A percentile compares a stretch with the other conserved stretches of the same genome.
phyloP scores from a whole-genome alignment of 1,140 invertebrate genomes.

The Zaprionus tsacasi region DNA sequence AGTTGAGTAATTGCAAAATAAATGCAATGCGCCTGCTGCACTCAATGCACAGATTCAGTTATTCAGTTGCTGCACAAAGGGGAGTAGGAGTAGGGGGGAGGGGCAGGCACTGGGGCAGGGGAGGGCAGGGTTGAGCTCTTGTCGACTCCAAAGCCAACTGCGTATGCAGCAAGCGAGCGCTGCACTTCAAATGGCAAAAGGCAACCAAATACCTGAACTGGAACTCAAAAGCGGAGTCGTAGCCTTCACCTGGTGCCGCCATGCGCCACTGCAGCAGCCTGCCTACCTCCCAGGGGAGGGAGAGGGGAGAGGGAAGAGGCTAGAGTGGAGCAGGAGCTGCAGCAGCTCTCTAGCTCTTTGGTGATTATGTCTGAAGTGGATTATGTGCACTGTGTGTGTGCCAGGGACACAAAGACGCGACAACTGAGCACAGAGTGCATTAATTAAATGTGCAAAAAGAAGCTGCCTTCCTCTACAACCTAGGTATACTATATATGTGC shows the following conservation, averaged over 20 bases:
- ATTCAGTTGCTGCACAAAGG: constrained; percentile 16
- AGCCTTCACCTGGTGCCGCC: constrained; percentile 9
- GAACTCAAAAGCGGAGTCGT: constrained; percentile 1
- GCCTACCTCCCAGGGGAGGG: not conserved
- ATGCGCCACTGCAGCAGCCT: too few relatives aligned
- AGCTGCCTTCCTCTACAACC: not conserved
- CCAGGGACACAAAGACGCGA: constrained; percentile 26
- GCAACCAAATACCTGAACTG: constrained; percentile 58
- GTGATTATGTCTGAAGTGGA: constrained; percentile 71
- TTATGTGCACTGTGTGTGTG: constrained; percentile 8
- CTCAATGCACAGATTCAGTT: constrained; percentile 51
- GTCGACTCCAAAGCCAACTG: constrained; percentile 45
- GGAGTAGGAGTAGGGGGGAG: not conserved
- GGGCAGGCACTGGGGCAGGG: not conserved
- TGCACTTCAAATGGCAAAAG: constrained; percentile 68
- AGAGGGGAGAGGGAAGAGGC: too few relatives aligned
- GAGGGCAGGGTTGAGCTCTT: constrained; percentile 2
- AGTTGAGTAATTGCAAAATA: constrained; percentile 68
- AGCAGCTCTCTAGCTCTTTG: constrained; percentile 21
- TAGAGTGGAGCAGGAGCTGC: not conserved
- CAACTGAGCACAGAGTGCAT: constrained; percentile 55
- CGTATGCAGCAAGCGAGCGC: constrained; percentile 34
- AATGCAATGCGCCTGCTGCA: constrained; percentile 46
- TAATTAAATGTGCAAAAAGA: constrained; percentile 67
- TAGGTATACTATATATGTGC: not conserved